phyloP scores from a whole-genome alignment of 2,113 vertebrate genomes.

The Sturnus vulgaris region DNA sequence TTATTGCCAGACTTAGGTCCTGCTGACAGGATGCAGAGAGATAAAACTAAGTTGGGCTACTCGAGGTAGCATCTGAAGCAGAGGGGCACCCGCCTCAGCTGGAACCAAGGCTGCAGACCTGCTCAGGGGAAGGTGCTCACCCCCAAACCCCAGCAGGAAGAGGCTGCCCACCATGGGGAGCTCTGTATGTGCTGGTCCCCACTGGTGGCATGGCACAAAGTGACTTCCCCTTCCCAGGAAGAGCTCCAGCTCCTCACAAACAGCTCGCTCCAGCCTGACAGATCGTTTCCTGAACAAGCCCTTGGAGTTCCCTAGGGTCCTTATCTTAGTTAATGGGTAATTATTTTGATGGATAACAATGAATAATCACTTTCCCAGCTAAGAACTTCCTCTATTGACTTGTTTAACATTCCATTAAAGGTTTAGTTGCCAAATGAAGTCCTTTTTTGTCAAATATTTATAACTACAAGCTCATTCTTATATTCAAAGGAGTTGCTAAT shows the following conservation, averaged over 20 bases:
- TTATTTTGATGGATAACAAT: conserved; percentile 73
- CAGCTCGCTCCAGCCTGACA: conserved; percentile 61
- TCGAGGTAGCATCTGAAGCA: fast-evolving
- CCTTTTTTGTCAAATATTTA: conserved; percentile 63
- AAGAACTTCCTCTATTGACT: conserved; percentile 81
- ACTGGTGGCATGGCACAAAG: background rate
- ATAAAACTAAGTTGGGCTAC: background rate
- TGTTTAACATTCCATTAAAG: conserved; percentile 70
- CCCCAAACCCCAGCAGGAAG: background rate
- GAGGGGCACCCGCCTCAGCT: fast-evolving
- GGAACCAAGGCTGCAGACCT: background rate
- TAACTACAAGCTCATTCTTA: conserved; percentile 40
- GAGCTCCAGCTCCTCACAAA: conserved; percentile 41
- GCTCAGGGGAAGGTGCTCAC: background rate
- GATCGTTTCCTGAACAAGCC: conserved; percentile 73
- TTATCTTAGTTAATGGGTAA: conserved; percentile 72
- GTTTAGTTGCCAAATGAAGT: conserved; percentile 67
- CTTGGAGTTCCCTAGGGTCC: conserved; percentile 74
- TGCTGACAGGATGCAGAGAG: background rate
- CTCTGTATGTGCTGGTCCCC: fast-evolving
- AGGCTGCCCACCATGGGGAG: fast-evolving
- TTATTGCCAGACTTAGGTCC: background rate
- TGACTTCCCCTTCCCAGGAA: conserved; percentile 74
- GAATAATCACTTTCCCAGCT: conserved; percentile 77
- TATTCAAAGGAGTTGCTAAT: conserved; percentile 39